A percentile compares a stretch with the other conserved stretches of the same genome.
Conservation (phyloP, 2,113 vertebrate genomes). For the Passer montanus region DNA sequence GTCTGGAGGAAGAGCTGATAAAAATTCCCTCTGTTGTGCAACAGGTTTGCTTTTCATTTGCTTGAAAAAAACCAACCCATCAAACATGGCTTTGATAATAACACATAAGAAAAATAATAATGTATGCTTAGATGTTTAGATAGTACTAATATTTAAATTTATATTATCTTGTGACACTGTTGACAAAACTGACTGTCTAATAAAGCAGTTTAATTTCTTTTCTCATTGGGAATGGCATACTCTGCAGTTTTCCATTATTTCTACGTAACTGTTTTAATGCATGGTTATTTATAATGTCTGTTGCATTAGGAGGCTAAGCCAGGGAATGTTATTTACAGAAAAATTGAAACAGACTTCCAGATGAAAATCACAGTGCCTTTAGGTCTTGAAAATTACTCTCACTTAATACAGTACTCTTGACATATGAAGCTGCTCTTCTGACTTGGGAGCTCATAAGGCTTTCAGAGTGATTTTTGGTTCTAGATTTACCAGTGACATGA, state of each 20-base stretch:
- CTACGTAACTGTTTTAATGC: not conserved
- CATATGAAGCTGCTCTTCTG: not conserved
- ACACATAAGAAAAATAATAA: not conserved
- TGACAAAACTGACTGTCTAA: not conserved
- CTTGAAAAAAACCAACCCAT: not conserved
- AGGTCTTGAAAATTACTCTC: not conserved
- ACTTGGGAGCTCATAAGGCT: not conserved
- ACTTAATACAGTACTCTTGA: not conserved
- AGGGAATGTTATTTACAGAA: not conserved
- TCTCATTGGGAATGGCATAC: not conserved
- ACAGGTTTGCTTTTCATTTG: not conserved
- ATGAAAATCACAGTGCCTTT: not conserved
- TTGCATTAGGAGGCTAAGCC: not conserved
- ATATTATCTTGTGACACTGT: not conserved
- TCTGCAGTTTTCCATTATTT: not conserved
- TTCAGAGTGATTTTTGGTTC: not conserved
- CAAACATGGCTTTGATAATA: not conserved
- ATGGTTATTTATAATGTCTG: not conserved
- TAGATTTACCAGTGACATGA: not conserved
- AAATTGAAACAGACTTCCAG: not conserved
- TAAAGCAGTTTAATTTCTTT: not conserved
- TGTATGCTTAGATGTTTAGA: not conserved
- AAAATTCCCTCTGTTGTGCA: constrained; percentile 23
- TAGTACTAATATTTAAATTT: not conserved
- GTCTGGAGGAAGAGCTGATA: not conserved